Evolutionary conservation across 2,888 invertebrate species (phyloP).

Genomic region (Sericinus montela): DNA sequence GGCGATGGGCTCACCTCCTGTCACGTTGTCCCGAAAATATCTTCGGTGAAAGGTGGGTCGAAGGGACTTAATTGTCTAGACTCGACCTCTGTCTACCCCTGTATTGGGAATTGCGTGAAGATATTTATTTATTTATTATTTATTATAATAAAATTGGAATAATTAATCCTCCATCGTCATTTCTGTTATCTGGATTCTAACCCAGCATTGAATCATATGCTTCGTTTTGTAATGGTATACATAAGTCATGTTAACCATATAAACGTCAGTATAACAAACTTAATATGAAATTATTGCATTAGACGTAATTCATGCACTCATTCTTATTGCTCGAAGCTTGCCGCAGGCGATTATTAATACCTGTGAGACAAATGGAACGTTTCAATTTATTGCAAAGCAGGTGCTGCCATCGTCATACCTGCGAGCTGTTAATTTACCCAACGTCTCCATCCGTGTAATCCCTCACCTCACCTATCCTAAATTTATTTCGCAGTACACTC

Average conservation of each 20-base stretch:
- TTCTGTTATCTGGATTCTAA: too few species aligned
- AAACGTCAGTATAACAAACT: neutral
- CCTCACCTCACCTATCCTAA: slow-evolving; percentile 41
- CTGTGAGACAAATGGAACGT: neutral
- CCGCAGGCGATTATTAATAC: slow-evolving; percentile 6
- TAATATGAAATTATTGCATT: slow-evolving; percentile 5
- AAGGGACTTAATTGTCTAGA: too few species aligned
- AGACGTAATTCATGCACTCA: slow-evolving; percentile 3
- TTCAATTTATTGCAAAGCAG: slow-evolving; percentile 23
- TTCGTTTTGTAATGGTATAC: too few species aligned
- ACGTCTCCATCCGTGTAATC: slow-evolving; percentile 28
- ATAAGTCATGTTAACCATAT: too few species aligned
- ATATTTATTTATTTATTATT: too few species aligned
- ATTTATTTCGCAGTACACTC: slow-evolving; percentile 47
- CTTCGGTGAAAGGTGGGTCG: too few species aligned
- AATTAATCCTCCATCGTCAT: too few species aligned
- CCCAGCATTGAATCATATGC: too few species aligned
- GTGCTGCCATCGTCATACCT: slow-evolving; percentile 29
- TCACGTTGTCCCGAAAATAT: too few species aligned
- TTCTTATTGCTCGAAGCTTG: neutral
- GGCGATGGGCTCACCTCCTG: too few species aligned
- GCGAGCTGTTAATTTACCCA: slow-evolving; percentile 41
- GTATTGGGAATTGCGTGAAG: too few species aligned
- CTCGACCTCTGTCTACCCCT: too few species aligned
- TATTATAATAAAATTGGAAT: neutral